phyloP scores from a whole-genome alignment of 2,888 invertebrate species.

The Eumerus sabulonum region DNA sequence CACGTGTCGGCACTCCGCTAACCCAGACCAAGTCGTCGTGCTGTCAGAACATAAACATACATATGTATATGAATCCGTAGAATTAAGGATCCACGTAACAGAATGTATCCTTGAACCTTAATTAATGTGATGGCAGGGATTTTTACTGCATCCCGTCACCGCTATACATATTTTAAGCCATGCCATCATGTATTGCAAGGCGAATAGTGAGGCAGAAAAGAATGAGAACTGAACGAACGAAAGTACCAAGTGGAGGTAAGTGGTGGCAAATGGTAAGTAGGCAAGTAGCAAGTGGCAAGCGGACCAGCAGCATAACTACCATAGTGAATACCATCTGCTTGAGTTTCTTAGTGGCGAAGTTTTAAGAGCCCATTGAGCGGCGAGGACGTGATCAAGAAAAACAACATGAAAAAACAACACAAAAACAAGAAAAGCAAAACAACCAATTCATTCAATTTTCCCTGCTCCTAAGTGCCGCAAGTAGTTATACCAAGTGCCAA shows the following conservation, averaged over 20 bases:
- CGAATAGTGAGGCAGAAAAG: constrained; percentile 28
- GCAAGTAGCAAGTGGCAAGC: constrained; percentile 17
- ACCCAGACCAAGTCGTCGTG: constrained; percentile 26
- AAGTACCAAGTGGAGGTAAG: neutral
- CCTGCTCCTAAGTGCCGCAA: constrained; percentile 29
- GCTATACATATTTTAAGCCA: neutral
- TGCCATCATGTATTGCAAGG: constrained; percentile 18
- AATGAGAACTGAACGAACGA: neutral
- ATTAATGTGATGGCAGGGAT: constrained; percentile 63
- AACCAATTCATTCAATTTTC: constrained; percentile 47
- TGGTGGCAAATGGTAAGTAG: neutral
- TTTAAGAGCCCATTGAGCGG: constrained; percentile 61
- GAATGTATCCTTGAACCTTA: constrained; percentile 51
- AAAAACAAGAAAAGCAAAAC: too few relatives aligned
- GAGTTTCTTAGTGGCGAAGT: constrained; percentile 49
- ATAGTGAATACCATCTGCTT: constrained; percentile 29
- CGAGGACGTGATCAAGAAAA: constrained; percentile 58
- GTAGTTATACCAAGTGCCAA: constrained; percentile 28
- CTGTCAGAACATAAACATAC: constrained; percentile 6
- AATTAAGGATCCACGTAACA: too few relatives aligned
- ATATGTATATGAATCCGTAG: too few relatives aligned
- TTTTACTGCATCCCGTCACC: constrained; percentile 35
- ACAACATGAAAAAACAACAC: neutral
- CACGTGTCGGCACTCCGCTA: constrained; percentile 49
- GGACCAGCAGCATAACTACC: constrained; percentile 17